These are phyloP conservation scores for Progne subis DNA, from an alignment of 2,113 vertebrate species.

Conservation along the genomic window DNA sequence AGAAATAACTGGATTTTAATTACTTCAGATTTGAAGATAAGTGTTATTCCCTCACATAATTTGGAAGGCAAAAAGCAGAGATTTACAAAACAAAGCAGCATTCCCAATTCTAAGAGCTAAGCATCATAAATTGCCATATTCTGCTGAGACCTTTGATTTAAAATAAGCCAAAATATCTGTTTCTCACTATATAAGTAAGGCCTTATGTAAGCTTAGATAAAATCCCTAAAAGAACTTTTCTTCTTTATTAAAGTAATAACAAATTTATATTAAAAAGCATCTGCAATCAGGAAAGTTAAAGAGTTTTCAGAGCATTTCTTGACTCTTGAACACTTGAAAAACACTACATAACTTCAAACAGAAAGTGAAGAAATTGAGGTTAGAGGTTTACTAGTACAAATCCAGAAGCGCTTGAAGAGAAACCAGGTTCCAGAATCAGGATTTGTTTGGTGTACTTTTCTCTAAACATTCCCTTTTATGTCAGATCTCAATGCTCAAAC, in stretches of 20 bases:
- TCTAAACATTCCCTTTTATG: background rate
- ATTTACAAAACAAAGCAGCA: background rate
- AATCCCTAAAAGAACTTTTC: background rate
- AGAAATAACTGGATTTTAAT: background rate
- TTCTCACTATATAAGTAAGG: background rate
- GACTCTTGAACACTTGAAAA: background rate
- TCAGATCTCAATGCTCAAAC: background rate
- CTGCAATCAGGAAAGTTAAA: background rate
- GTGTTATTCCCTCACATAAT: background rate
- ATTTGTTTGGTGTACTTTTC: background rate
- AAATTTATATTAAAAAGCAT: background rate
- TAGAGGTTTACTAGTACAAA: background rate
- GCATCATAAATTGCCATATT: background rate
- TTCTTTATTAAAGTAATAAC: background rate
- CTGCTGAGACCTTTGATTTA: background rate
- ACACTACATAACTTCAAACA: background rate
- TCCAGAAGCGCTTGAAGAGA: background rate
- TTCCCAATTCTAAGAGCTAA: background rate
- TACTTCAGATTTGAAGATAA: background rate
- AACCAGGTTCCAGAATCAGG: background rate
- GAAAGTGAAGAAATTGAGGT: background rate
- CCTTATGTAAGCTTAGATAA: background rate
- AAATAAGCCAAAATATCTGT: background rate
- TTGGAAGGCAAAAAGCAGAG: background rate
- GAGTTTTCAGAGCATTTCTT: background rate